phyloP scores from a whole-genome alignment of 2,113 vertebrate species.

The Prietella phreatophila region DNA sequence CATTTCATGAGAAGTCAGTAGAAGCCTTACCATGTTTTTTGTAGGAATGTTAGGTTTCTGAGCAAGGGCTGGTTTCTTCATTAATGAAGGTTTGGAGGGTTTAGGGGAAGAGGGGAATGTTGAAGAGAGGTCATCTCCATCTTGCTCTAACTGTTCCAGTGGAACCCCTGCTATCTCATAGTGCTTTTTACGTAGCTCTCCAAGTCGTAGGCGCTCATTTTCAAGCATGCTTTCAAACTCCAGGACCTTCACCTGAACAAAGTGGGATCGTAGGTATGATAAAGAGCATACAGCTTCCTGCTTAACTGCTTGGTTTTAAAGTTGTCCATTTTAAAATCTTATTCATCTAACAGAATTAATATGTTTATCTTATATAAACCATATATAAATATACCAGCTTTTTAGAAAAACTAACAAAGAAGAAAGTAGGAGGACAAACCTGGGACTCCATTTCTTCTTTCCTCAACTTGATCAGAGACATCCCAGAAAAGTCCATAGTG shows the following conservation, averaged over 20 bases:
- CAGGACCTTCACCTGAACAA: slow-evolving; percentile 86
- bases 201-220: slow-evolving; percentile 84
- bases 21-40: slow-evolving; percentile 65
- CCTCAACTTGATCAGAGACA: slow-evolving; percentile 94
- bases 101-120: slow-evolving; percentile 64
- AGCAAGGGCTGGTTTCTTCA: slow-evolving; percentile 83
- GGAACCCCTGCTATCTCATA: slow-evolving; percentile 80
- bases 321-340: neutral
- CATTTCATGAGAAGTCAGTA: neutral
- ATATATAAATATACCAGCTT: neutral
- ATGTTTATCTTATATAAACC: neutral
- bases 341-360: neutral
- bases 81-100: slow-evolving; percentile 63
- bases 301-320: neutral
- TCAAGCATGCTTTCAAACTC: slow-evolving; percentile 87
- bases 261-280: neutral
- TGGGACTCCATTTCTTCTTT: slow-evolving; percentile 97
- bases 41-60: slow-evolving; percentile 79
- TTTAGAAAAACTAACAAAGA: neutral
- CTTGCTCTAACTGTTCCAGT: slow-evolving; percentile 54
- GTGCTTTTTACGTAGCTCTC: slow-evolving; percentile 90
- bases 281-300: neutral
- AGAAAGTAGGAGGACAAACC: slow-evolving; percentile 66
- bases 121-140: slow-evolving; percentile 58
- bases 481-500: slow-evolving; percentile 94